A percentile compares a stretch with the other conserved stretches of the same genome.
phyloP scores from a whole-genome alignment of 1,140 invertebrate species.

The Nomia melanderi region DNA sequence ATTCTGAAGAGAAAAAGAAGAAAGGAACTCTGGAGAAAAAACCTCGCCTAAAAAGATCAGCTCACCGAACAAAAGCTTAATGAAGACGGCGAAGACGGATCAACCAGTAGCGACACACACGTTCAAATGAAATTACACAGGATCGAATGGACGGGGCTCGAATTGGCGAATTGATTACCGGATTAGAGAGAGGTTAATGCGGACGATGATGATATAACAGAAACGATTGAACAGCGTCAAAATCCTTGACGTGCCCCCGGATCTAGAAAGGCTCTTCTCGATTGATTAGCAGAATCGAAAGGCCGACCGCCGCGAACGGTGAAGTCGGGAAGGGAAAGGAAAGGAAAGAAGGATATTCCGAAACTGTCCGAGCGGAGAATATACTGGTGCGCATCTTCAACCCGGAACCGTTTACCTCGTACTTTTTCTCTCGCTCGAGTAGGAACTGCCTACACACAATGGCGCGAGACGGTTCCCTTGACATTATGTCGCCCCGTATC shows the following conservation, averaged over 20 bases:
- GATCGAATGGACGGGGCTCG: constrained; percentile 33
- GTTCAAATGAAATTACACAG: constrained; percentile 47
- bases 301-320: constrained; percentile 11
- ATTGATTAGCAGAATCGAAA: constrained; percentile 59
- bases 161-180: constrained; percentile 33
- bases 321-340: not conserved
- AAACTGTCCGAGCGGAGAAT: not conserved
- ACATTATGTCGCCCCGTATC: constrained; percentile 61
- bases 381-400: constrained; percentile 25
- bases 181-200: constrained; percentile 47
- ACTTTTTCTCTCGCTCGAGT: constrained; percentile 26
- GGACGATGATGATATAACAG: constrained; percentile 29
- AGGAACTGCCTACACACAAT: constrained; percentile 36
- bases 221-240: constrained; percentile 45
- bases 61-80: not conserved
- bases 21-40: too few species aligned
- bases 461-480: constrained; percentile 55
- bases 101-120: constrained; percentile 44
- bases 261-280: constrained; percentile 57
- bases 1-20: too few species aligned
- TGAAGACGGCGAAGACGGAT: not conserved
- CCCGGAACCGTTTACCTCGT: constrained; percentile 37
- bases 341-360: not conserved
- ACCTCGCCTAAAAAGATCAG: too few species aligned
- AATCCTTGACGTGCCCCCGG: constrained; percentile 64